Percentiles rank a stretch among this genome's conserved stretches.
Conservation (phyloP, 2,113 vertebrate species). For the Zootoca vivipara region DNA sequence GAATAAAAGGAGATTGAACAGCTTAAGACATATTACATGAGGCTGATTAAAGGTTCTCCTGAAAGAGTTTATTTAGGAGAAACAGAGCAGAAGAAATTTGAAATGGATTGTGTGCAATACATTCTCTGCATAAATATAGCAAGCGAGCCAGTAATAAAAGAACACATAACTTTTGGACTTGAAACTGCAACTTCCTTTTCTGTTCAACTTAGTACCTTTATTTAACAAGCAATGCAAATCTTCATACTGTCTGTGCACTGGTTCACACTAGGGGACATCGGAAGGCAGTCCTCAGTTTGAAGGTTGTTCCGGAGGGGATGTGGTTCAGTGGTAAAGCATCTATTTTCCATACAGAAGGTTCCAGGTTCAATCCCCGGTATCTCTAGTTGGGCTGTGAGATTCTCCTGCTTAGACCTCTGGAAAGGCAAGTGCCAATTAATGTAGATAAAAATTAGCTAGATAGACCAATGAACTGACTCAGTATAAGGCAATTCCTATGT, state of each 20-base stretch:
- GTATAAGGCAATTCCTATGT: no score
- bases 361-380: no score
- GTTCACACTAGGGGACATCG: neutral
- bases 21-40: constrained; percentile 13
- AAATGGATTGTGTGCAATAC: neutral
- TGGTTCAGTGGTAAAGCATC: no score
- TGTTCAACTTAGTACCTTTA: neutral
- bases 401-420: no score
- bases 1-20: constrained; percentile 29
- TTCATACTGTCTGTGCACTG: no score
- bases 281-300: no score
- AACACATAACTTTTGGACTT: neutral
- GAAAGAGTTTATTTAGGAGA: constrained; percentile 29
- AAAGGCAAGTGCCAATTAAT: no score
- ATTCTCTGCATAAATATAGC: constrained; percentile 12
- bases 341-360: no score
- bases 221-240: neutral
- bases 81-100: constrained; percentile 19
- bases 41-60: constrained; percentile 29
- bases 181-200: neutral
- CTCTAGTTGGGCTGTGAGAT: no score
- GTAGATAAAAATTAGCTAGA: no score
- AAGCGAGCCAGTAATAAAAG: constrained; percentile 2
- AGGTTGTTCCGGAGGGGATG: no score
- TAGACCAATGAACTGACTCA: no score